Base-by-base conservation (phyloP, 2,113 vertebrate species). In the Chamaetylas fuelleborni region DNA sequence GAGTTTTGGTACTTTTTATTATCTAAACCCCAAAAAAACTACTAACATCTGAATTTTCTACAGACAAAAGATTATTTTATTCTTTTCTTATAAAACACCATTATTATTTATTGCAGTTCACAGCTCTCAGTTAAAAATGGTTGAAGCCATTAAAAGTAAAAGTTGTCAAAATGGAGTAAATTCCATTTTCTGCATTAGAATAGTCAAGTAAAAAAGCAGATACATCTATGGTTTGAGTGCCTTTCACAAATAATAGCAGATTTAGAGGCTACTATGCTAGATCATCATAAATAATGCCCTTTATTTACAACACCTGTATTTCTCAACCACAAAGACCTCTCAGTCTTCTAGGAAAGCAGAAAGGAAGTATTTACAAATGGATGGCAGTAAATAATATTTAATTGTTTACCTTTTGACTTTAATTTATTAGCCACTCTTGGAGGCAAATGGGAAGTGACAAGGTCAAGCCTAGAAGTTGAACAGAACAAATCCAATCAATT, bases 391-490 rank as follows among this genome's bases (percentile, higher is more conserved):
- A 33, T 82, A 88, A 54, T 31, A 86, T 12, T 76, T 66, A 71
- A 70, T 56, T 67, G 23, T 78, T 98, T 97, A 98, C 98, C 98
- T 96, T 96, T 94, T 67, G 66, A 65, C 88, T 97, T 98, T 81
- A 98, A 62, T 97, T 98, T 98, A 86, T 85, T 95, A 33, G 97
- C 97, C 96, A 98, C 91, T 77, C 94, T 97, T 56, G 96, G 86
- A 95, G 98, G 98, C 90, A 98, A 88, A 91, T 96, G 93, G 53
- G 98, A 96, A 81, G 51, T 28, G 26, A 98, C 61, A 40, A 98
- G 96, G 18, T 98, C 97, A 67, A 96, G 98, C 84, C 98, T 98
- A 77, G 43, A 95, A 91, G 89, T 80, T 36, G 94, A 90, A 96
- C 5, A 90, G 31, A 86, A 91, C 3, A 76, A 74, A 78, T 38